Evolutionary conservation across 2,888 invertebrate species (phyloP).

Genomic region (Euzophera pinguis): DNA sequence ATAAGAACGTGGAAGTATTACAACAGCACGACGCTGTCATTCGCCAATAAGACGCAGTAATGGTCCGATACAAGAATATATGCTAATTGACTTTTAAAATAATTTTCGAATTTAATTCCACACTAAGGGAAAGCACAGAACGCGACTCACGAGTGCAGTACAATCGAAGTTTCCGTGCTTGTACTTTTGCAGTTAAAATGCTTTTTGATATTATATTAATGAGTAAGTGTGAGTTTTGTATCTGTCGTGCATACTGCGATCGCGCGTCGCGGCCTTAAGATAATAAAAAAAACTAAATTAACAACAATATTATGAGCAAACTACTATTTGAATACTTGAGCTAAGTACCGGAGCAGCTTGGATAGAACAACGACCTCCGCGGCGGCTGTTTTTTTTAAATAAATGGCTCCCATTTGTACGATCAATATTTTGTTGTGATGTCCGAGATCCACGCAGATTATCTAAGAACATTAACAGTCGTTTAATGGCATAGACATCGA

Average conservation of each 20-base stretch:
- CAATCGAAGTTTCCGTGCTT: conserved; percentile 4
- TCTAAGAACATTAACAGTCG: conserved; percentile 57
- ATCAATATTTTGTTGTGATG: conserved; percentile 72
- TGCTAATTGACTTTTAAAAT: conserved; percentile 64
- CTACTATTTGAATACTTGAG: conserved; percentile 74
- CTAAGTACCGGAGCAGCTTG: conserved; percentile 78
- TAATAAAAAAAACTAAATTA: conserved; percentile 59
- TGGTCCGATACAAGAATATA: conserved; percentile 38
- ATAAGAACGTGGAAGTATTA: background rate
- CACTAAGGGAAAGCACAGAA: conserved; percentile 44
- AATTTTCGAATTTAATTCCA: conserved; percentile 59
- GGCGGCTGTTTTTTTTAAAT: conserved; percentile 44
- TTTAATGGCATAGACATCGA: conserved; percentile 71
- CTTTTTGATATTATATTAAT: conserved; percentile 3
- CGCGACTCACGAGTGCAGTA: conserved; percentile 17
- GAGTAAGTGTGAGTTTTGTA: conserved; percentile 1
- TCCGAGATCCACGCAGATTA: conserved; percentile 61
- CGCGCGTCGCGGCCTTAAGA: conserved; percentile 23
- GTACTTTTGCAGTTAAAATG: conserved; percentile 11
- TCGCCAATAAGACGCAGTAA: conserved; percentile 12
- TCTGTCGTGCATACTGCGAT: conserved; percentile 16
- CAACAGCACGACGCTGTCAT: background rate
- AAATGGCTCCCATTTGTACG: conserved; percentile 76
- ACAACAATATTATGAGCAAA: conserved; percentile 77
- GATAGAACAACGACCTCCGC: conserved; percentile 51